phyloP scores from a whole-genome alignment of 2,888 invertebrate genomes.

The Theodoxus fluviatilis region DNA sequence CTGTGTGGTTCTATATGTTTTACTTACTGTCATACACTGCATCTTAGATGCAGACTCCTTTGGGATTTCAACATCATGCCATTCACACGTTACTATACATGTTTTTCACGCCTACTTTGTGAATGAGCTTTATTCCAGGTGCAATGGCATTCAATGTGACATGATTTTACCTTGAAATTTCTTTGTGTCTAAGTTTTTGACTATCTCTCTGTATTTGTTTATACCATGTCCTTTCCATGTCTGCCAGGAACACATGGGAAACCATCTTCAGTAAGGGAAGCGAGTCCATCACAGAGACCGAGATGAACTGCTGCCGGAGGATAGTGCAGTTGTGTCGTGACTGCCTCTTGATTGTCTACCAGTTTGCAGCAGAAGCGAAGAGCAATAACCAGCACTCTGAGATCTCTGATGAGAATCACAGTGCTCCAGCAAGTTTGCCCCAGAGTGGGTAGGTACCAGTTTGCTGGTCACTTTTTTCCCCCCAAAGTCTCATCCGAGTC shows the following conservation, averaged over 20 bases:
- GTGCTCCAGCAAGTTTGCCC: neutral
- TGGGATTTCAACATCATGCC: too few relatives aligned
- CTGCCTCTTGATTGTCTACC: constrained; percentile 65
- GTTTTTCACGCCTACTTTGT: too few relatives aligned
- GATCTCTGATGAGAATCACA: constrained; percentile 35
- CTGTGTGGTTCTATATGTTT: too few relatives aligned
- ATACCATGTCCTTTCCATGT: constrained; percentile 11
- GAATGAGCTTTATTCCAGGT: too few relatives aligned
- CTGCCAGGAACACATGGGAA: constrained; percentile 62
- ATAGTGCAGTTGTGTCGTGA: constrained; percentile 65
- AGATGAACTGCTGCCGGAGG: constrained; percentile 62
- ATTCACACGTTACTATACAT: too few relatives aligned
- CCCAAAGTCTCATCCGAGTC: too few relatives aligned
- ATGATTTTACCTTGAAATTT: too few relatives aligned
- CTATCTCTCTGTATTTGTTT: neutral
- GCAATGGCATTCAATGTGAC: too few relatives aligned
- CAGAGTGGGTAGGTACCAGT: constrained; percentile 29
- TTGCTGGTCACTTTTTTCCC: neutral
- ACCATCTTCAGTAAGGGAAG: constrained; percentile 63
- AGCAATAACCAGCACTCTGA: constrained; percentile 24
- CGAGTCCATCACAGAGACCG: constrained; percentile 53
- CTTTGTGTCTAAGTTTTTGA: too few relatives aligned
- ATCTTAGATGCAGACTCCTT: too few relatives aligned
- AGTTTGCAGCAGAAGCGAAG: constrained; percentile 63
- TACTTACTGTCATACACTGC: too few relatives aligned